Conservation (phyloP, 2,113 vertebrate genomes). For the Aphyosemion australe region DNA sequence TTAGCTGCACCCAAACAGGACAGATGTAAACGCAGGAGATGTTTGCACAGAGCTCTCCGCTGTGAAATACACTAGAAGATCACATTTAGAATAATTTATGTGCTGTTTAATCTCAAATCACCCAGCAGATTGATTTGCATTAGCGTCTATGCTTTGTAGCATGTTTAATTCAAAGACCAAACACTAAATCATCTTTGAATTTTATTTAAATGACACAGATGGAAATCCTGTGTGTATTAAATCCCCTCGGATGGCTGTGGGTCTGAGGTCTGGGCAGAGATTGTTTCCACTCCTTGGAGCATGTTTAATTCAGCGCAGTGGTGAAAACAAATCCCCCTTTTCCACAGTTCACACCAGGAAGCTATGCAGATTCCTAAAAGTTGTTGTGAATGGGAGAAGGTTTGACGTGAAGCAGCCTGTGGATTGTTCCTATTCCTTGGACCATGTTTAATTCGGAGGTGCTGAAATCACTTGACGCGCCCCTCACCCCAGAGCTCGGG, state of each 20-base stretch:
- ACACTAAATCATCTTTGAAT: slow-evolving; percentile 22
- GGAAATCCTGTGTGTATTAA: slow-evolving; percentile 24
- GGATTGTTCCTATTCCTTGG: slow-evolving; percentile 38
- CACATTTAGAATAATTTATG: not conserved
- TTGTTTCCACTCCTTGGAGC: slow-evolving; percentile 40
- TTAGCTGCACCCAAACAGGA: slow-evolving; percentile 16
- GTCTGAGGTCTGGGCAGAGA: slow-evolving; percentile 16
- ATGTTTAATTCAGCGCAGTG: slow-evolving; percentile 58
- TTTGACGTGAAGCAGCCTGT: slow-evolving; percentile 21
- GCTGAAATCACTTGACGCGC: slow-evolving; percentile 51
- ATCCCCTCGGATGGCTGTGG: slow-evolving; percentile 30
- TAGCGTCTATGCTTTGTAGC: slow-evolving; percentile 9
- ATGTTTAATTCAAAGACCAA: slow-evolving; percentile 49
- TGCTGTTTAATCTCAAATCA: not conserved
- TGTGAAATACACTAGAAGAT: slow-evolving; percentile 1
- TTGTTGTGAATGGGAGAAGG: slow-evolving; percentile 11
- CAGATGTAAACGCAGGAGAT: not conserved
- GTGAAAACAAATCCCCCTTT: slow-evolving; percentile 44
- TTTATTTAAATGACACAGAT: slow-evolving; percentile 38
- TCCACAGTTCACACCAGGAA: slow-evolving; percentile 30
- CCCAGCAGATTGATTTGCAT: slow-evolving; percentile 9
- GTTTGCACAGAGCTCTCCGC: not conserved
- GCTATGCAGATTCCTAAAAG: slow-evolving; percentile 11
- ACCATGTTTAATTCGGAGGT: slow-evolving; percentile 62
- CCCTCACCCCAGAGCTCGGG: slow-evolving; percentile 32